Conservation (phyloP, 35 echinoderm and acorn worm genomes). For the Diadema setosum region DNA sequence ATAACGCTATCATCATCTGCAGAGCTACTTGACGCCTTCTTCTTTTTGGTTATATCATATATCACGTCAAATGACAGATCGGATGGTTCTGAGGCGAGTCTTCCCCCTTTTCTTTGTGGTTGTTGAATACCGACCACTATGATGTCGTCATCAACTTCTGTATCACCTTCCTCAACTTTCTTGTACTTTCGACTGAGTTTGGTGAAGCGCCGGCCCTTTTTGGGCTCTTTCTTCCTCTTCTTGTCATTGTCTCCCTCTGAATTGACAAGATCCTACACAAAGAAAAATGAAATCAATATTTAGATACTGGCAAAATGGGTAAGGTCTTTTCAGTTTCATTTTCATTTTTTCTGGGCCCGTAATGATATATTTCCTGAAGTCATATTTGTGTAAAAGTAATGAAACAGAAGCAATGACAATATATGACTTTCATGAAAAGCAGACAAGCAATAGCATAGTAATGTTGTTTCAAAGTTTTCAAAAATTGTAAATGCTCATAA, state of each 20-base stretch:
- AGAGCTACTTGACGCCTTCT: background rate
- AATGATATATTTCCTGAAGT: no score
- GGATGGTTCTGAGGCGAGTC: background rate
- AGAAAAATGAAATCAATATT: no score
- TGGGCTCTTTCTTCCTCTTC: background rate
- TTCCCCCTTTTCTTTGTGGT: background rate
- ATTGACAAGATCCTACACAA: no score
- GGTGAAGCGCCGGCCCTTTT: background rate
- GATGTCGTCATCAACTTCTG: background rate
- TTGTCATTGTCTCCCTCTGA: background rate
- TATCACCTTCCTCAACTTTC: background rate
- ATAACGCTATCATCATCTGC: background rate
- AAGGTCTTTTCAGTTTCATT: no score
- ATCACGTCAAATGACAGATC: background rate
- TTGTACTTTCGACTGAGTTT: conserved; percentile 15
- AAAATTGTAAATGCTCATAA: no score
- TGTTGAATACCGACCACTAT: background rate
- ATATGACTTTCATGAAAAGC: no score
- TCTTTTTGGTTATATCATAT: background rate
- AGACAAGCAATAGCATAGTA: no score
- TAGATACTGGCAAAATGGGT: no score
- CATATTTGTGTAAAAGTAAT: no score
- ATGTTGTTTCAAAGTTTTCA: no score
- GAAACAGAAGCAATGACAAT: no score
- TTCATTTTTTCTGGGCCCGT: no score